These are phyloP conservation scores for Rhipidura dahli DNA, from an alignment of 2,113 vertebrate genomes.

Conservation along the genomic window DNA sequence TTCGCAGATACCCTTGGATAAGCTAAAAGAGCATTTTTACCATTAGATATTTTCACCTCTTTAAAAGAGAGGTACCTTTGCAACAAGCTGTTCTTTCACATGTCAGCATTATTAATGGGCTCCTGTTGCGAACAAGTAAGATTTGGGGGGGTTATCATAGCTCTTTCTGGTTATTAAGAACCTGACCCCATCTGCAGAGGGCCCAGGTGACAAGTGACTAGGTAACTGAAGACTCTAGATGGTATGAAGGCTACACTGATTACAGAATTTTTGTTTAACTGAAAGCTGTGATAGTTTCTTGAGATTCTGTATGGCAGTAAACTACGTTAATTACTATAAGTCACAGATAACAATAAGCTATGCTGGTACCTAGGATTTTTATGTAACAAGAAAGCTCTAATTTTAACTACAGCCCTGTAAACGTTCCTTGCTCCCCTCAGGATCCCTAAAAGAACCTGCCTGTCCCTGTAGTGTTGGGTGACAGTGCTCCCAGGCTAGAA, in stretches of 20 bases:
- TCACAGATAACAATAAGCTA: background rate
- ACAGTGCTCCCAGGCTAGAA: background rate
- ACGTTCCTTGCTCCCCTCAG: background rate
- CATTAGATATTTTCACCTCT: background rate
- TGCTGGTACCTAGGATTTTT: background rate
- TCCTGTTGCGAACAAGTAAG: background rate
- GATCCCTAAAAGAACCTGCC: background rate
- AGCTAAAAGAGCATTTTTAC: background rate
- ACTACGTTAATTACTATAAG: background rate
- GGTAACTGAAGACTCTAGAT: background rate
- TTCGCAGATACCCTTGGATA: background rate
- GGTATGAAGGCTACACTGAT: background rate
- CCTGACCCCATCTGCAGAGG: background rate
- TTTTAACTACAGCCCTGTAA: background rate
- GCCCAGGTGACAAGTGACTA: background rate
- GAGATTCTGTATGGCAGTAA: background rate
- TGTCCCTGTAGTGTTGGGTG: background rate
- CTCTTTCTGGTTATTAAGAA: background rate
- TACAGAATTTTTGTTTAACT: background rate
- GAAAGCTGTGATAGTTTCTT: background rate
- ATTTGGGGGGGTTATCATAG: background rate
- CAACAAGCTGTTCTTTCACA: background rate
- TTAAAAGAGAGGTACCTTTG: background rate
- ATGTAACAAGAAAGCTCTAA: background rate
- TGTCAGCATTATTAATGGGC: background rate